These are phyloP conservation scores for Trachymyrmex septentrionalis DNA, from an alignment of 1,140 invertebrate species.

Conservation along the genomic window DNA sequence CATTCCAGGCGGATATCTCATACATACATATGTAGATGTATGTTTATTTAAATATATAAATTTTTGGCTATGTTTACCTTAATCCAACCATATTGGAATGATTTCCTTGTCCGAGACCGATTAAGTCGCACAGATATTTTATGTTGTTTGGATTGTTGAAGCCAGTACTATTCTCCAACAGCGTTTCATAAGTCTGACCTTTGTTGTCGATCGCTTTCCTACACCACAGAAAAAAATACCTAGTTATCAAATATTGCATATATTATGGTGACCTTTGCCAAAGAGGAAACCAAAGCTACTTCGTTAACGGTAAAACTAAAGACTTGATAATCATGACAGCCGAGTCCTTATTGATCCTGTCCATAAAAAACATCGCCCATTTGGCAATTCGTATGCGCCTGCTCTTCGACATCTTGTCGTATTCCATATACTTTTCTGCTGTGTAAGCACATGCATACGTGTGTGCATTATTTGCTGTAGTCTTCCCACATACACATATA, in stretches of 20 bases:
- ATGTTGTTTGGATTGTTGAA: constrained; percentile 97
- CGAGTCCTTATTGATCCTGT: constrained; percentile 60
- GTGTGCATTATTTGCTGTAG: constrained; percentile 28
- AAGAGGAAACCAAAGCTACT: constrained; percentile 79
- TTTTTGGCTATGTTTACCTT: constrained; percentile 86
- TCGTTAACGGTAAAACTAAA: constrained; percentile 82
- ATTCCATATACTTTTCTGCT: constrained; percentile 27
- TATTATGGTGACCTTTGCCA: constrained; percentile 67
- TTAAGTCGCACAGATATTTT: constrained; percentile 91
- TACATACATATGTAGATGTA: too few species aligned
- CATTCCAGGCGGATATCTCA: too few species aligned
- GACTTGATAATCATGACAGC: constrained; percentile 77
- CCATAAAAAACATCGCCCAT: constrained; percentile 11
- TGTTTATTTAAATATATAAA: too few species aligned
- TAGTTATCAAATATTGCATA: constrained; percentile 68
- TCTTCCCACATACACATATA: constrained; percentile 32
- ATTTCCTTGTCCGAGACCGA: constrained; percentile 90
- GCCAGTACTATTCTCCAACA: constrained; percentile 93
- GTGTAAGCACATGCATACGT: constrained; percentile 25
- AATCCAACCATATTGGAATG: constrained; percentile 92
- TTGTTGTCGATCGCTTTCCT: constrained; percentile 93
- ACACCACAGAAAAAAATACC: constrained; percentile 84
- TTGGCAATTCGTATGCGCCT: constrained; percentile 32
- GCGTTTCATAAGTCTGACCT: constrained; percentile 93
- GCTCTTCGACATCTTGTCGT: constrained; percentile 60